Evolutionary conservation across 1,140 invertebrate genomes (phyloP), one percentile per base, ranked within the genome.

Genomic region (Anoplolepis gracilipes): DNA sequence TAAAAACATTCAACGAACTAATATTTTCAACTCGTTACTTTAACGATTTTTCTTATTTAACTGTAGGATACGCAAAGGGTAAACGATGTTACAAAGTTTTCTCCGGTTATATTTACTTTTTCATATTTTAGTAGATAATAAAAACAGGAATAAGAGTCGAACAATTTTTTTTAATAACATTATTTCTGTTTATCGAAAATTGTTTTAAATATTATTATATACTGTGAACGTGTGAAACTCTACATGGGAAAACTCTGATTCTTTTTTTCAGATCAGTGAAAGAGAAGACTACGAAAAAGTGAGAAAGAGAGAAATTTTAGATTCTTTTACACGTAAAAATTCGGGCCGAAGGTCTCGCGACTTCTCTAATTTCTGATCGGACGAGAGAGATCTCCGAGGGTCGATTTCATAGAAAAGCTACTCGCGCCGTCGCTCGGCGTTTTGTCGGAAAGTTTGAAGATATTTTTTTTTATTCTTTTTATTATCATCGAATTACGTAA

Each of bases 351-450:
- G 33, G 19, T 61, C 55, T 73, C 36, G 78, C 78, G 67, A 82
- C 78, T 82, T 72, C 78, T 81, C 78, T 81, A 81, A 46, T 81
- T 81, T 81, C 78, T 42, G 36, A 42, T 81, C 53, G 2, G 25
- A 19, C 62, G 30, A 57, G 49, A 42, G 22, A 81, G 46, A 39
- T 81, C 49, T 69, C 33, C 30, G 19, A 81, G 78, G 39, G 19
- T 82, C 67, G 67, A 82, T 82, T 67, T 85, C 55, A 69, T 79
- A 49, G 42, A 84, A 62, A 39, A 53, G 62, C 62, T 36, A 33
- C 59, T 13, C 73, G 73, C 39, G 53, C 61, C 25, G 16, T 73
- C 55, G 33, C 57, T 49, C 10, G 19, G 28, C 42, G 81, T 62
- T 84, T 64, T 64, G 42, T 55, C 13, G 33, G 11, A 49, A 49